Evolutionary conservation across 2,113 vertebrate genomes (phyloP), one percentile per base, ranked within the genome.

Genomic region (Brevimyrus niger): DNA sequence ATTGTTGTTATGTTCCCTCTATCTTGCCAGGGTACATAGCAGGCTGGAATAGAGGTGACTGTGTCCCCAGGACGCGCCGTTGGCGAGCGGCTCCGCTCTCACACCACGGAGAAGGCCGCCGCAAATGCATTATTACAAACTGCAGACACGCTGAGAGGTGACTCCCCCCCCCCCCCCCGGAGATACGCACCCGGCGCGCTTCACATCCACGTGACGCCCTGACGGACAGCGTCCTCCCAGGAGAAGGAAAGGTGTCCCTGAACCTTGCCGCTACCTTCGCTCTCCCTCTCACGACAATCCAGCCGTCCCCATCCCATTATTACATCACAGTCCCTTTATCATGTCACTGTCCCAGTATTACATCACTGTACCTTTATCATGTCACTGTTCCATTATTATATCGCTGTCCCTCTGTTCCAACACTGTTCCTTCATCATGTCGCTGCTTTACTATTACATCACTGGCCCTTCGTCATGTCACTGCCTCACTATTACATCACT

Each of bases 21-120:
- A 58, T 87, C 86, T 31, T 87, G 86, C 86, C 86, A 87, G 86
- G 50, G 50, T 87, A 87, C 48, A 87, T 87, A 31, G 48, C 86
- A 51, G 86, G 86, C 86, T 87, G 48, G 50, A 87, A 87, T 87
- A 53, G 86, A 87, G 86, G 86, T 87, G 86, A 87, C 35, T 87
- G 86, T 87, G 50, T 87, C 86, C 86, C 48, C 50, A 87, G 48
- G 31, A 87, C 50, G 50, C 50, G 50, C 48, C 13, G 50, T 87
- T 87, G 86, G 86, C 48, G 50, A 87, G 31, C 35, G 5, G 48
- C 86, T 53, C 11, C 19, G 50, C 83, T 50, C 47, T 51, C 86
- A 87, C 48, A 51, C 86, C 31, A 87, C 35, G 31, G 50, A 86
- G 47, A 31, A 87, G 86, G 31, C 31, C 27, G 50, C 50, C 48